phyloP scores from a whole-genome alignment of 2,888 invertebrate species.

The Aspidiotus rigidus region DNA sequence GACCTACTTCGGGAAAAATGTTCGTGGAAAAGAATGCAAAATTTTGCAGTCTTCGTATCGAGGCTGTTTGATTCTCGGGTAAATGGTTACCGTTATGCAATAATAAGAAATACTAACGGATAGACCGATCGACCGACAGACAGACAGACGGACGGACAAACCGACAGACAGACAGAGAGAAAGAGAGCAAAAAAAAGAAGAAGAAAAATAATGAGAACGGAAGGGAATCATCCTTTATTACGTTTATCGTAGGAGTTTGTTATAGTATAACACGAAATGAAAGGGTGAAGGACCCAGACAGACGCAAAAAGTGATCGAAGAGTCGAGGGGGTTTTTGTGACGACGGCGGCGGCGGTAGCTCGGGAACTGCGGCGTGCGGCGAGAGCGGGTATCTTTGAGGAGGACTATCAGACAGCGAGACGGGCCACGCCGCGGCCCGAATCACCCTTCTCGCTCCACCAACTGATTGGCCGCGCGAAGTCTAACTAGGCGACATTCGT shows the following conservation, averaged over 20 bases:
- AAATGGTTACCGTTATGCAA: too few species aligned
- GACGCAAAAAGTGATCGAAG: conserved; percentile 23
- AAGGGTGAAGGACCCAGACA: conserved; percentile 32
- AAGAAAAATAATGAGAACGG: conserved; percentile 14
- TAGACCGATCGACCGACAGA: too few species aligned
- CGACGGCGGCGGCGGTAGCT: conserved; percentile 2
- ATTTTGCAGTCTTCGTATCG: too few species aligned
- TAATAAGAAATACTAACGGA: too few species aligned
- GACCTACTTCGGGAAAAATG: too few species aligned
- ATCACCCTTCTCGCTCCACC: conserved; percentile 20
- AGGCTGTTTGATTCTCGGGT: too few species aligned
- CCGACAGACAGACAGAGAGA: neutral
- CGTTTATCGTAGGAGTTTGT: conserved; percentile 22
- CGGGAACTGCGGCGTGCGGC: conserved; percentile 9
- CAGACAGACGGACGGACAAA: too few species aligned
- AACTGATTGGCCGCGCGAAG: conserved; percentile 28
- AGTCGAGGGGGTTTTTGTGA: conserved; percentile 27
- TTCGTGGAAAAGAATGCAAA: too few species aligned
- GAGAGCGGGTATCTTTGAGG: conserved; percentile 22
- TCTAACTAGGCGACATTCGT: conserved; percentile 30
- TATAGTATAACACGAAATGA: conserved; percentile 10
- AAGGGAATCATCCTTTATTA: conserved; percentile 29
- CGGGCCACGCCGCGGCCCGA: conserved; percentile 30
- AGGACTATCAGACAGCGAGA: conserved; percentile 31
- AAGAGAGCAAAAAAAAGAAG: neutral